These are phyloP conservation scores for Acanthoscelides obtectus DNA, from an alignment of 2,888 invertebrate species.

Conservation along the genomic window DNA sequence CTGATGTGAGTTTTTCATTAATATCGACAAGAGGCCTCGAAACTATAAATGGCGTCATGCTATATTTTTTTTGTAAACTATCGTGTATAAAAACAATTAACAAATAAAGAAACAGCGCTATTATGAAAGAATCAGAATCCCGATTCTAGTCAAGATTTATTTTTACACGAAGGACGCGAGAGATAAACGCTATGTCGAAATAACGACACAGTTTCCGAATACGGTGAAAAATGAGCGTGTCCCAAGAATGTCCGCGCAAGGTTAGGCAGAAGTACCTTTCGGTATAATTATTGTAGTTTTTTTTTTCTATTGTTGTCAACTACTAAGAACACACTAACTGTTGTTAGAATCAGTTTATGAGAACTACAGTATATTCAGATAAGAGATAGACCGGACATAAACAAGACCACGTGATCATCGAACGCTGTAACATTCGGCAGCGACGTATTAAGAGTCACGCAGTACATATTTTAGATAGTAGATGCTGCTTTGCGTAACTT, in stretches of 20 bases:
- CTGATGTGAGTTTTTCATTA: too few species aligned
- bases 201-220: background rate
- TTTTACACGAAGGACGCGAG: background rate
- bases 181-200: background rate
- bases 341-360: background rate
- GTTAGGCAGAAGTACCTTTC: background rate
- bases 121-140: background rate
- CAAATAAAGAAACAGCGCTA: background rate
- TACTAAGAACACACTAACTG: background rate
- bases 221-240: background rate
- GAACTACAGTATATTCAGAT: too few species aligned
- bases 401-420: too few species aligned
- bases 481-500: too few species aligned
- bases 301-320: background rate
- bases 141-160: background rate
- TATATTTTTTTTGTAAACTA: too few species aligned
- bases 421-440: too few species aligned
- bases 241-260: background rate
- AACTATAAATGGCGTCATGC: too few species aligned
- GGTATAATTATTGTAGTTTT: background rate
- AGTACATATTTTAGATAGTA: too few species aligned
- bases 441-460: too few species aligned
- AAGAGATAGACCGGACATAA: too few species aligned
- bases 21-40: too few species aligned
- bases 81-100: too few species aligned